Percentiles rank a stretch among this genome's conserved stretches.
These are phyloP conservation scores for Ceratotherium simum DNA, from an alignment of 2,113 vertebrate species.

Conservation along the genomic window DNA sequence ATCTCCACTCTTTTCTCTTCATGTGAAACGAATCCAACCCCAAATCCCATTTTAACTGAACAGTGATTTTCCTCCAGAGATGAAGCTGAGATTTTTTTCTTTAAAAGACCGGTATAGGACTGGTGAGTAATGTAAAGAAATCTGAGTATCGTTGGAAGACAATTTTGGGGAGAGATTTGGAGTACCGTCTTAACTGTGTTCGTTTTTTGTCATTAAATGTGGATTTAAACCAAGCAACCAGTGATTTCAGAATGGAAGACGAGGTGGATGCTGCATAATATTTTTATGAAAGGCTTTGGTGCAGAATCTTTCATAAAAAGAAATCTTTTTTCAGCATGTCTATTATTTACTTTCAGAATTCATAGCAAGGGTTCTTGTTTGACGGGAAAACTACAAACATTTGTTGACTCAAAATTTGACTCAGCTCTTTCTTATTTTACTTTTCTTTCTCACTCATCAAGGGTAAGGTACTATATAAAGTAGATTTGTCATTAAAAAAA, in stretches of 20 bases:
- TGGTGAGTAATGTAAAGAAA: neutral
- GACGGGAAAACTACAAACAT: neutral
- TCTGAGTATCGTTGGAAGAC: neutral
- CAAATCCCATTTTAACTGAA: neutral
- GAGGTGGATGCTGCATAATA: neutral
- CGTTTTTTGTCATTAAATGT: neutral
- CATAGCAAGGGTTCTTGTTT: neutral
- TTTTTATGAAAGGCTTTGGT: conserved; percentile 22
- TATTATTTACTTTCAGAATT: conserved; percentile 11
- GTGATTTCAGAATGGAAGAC: neutral
- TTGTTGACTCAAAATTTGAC: conserved; percentile 16
- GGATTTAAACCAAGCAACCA: neutral
- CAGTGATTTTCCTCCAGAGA: neutral
- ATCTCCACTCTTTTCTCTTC: neutral
- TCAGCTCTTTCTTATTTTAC: neutral
- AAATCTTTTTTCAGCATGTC: neutral
- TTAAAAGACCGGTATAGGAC: neutral
- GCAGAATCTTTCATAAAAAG: neutral
- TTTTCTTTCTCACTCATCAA: neutral
- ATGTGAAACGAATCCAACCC: neutral
- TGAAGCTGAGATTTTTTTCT: neutral
- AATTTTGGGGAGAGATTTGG: neutral
- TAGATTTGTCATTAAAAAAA: neutral
- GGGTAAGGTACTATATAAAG: neutral
- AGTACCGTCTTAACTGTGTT: neutral